Conservation (phyloP, 2,797 vertebrate species). For the Bucorvus abyssinicus region DNA sequence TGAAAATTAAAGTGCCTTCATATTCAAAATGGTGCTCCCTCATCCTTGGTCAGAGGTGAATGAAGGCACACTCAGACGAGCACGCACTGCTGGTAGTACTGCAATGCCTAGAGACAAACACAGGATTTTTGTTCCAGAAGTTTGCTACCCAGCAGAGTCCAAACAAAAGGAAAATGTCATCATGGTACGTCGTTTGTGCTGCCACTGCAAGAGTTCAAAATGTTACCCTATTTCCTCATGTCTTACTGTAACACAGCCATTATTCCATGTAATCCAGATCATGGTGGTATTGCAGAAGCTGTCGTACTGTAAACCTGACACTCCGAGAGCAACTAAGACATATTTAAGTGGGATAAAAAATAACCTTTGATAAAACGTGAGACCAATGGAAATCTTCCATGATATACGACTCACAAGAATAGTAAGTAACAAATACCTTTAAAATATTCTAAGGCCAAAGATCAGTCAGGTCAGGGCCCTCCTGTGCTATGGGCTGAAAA, state of each 20-base stretch:
- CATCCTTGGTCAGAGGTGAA: not conserved
- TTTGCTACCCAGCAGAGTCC: not conserved
- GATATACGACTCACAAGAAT: not conserved
- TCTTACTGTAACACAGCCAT: not conserved
- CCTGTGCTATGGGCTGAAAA: not conserved
- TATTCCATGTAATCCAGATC: not conserved
- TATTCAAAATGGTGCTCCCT: constrained; percentile 16
- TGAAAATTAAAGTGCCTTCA: not conserved
- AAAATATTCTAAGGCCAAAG: not conserved
- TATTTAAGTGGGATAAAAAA: not conserved
- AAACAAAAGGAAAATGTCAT: not conserved
- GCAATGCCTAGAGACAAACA: not conserved
- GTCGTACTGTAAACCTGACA: not conserved
- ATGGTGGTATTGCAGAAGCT: not conserved
- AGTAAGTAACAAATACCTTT: not conserved
- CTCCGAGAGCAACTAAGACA: not conserved
- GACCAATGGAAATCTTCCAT: not conserved
- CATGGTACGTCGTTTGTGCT: not conserved
- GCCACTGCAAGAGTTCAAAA: not conserved
- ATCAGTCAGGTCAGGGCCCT: not conserved
- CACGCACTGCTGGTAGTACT: not conserved
- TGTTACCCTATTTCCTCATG: not conserved
- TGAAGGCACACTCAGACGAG: not conserved
- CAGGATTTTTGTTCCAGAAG: not conserved
- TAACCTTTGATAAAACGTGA: not conserved